Conservation (phyloP, 1,140 invertebrate genomes). For the Leptinotarsa defecta region DNA sequence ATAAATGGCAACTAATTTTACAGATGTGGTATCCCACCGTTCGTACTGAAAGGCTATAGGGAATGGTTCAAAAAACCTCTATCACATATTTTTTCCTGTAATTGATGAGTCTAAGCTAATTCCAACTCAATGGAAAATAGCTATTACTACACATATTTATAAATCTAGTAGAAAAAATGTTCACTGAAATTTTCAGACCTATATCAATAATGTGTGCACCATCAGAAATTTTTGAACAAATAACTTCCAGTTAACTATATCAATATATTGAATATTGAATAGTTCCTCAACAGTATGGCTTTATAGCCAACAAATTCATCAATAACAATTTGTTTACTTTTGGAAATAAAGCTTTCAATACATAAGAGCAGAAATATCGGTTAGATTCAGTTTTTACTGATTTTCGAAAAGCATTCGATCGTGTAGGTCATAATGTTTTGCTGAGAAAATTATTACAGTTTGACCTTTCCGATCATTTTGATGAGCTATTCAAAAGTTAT, state of each 20-base stretch:
- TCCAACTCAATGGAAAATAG: not conserved
- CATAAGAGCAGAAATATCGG: no score
- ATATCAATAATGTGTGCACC: not conserved
- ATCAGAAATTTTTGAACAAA: not conserved
- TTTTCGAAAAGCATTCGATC: no score
- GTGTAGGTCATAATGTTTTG: no score
- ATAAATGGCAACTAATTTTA: no score
- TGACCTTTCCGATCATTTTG: no score
- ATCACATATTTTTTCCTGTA: not conserved
- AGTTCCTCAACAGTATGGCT: not conserved
- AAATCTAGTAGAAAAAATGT: not conserved
- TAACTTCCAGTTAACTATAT: not conserved
- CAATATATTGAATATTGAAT: not conserved
- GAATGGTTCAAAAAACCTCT: not conserved
- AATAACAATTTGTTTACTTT: not conserved
- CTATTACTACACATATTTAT: not conserved
- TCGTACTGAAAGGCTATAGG: not conserved
- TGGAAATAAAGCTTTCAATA: no score
- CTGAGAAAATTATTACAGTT: no score
- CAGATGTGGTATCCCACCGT: not conserved
- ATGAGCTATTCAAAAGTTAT: no score
- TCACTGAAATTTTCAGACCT: not conserved
- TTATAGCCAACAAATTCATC: not conserved
- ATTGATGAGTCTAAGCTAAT: not conserved
- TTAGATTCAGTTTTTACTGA: no score